Evolutionary conservation across 2,113 vertebrate species (phyloP), one percentile per base, ranked within the genome.

Genomic region (Orthonyx spaldingii): DNA sequence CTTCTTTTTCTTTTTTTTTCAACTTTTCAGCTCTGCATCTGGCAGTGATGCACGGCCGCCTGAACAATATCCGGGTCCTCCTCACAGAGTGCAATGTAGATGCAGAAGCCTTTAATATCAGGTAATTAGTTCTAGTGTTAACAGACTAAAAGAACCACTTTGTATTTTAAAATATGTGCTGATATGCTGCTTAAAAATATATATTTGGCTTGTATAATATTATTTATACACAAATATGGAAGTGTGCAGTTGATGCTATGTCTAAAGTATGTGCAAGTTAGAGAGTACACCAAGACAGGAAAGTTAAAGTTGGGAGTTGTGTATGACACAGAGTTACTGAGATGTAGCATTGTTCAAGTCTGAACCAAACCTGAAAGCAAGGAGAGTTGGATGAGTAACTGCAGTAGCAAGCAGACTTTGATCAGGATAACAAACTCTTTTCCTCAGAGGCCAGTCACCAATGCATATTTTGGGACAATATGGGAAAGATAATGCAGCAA

Each of bases 391-490:
- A 32, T 89, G 46, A 79, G 16, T 75, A 76, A 41, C 30, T 52
- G 33, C 55, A 46, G 46, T n/a, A 63, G 41, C 60, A 85, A 79
- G 46, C 66, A 71, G 61, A 50, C 68, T 77, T 90, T 90, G 47
- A 86, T 84, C 44, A 59, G 64, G 52, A 30, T 74, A 71, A 87
- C 60, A 55, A 82, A 56, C 69, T 83, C 35, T 97, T 88, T 65
- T 84, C 80, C 86, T 44, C 84, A 99, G 99, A 98, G 99, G 99
- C 89, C 99, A 99, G 97, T 99, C 99, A 68, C 99, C 99, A 27
- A 99, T 99, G 98, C 99, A 99, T 68, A 98, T 99, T 87, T 97
- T 99, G 87, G 99, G 99, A 24, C 99, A 99, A n/a, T 99, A 99
- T 61, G 99, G 99, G 92, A 99, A 99, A 94, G 99, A 99, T 91